Conservation (phyloP, 2,888 invertebrate genomes). For the Lepidocyrtoides sp. region DNA sequence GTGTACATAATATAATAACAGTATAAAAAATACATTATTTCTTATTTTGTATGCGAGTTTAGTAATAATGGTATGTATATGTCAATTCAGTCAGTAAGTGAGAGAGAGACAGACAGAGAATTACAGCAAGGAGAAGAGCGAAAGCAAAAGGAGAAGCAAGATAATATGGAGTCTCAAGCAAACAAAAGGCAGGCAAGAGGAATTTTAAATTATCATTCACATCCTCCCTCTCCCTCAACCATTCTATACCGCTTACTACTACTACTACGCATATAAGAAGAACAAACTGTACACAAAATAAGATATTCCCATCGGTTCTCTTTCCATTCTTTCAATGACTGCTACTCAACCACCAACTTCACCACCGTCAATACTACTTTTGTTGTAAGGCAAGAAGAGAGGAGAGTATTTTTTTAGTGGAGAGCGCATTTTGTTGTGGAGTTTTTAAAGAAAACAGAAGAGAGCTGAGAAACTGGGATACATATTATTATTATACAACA, state of each 20-base stretch:
- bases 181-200: slow-evolving; percentile 59
- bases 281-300: slow-evolving; percentile 15
- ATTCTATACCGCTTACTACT: slow-evolving; percentile 32
- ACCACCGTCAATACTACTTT: not conserved
- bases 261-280: not conserved
- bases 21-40: slow-evolving; percentile 48
- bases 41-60: slow-evolving; percentile 45
- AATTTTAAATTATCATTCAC: slow-evolving; percentile 73
- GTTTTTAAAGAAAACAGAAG: not conserved
- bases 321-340: slow-evolving; percentile 48
- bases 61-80: slow-evolving; percentile 33
- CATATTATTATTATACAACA: too few species aligned
- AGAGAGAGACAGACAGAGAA: not conserved
- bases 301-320: slow-evolving; percentile 45
- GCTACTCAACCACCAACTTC: not conserved
- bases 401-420: slow-evolving; percentile 17
- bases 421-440: slow-evolving; percentile 1
- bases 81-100: slow-evolving; percentile 34
- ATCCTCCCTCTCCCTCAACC: slow-evolving; percentile 50
- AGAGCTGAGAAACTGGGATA: not conserved
- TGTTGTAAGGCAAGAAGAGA: not conserved
- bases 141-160: not conserved
- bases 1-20: slow-evolving; percentile 9
- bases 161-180: slow-evolving; percentile 45
- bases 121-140: slow-evolving; percentile 1